phyloP scores from a whole-genome alignment of 2,888 invertebrate genomes.

The Campoplex nolae region DNA sequence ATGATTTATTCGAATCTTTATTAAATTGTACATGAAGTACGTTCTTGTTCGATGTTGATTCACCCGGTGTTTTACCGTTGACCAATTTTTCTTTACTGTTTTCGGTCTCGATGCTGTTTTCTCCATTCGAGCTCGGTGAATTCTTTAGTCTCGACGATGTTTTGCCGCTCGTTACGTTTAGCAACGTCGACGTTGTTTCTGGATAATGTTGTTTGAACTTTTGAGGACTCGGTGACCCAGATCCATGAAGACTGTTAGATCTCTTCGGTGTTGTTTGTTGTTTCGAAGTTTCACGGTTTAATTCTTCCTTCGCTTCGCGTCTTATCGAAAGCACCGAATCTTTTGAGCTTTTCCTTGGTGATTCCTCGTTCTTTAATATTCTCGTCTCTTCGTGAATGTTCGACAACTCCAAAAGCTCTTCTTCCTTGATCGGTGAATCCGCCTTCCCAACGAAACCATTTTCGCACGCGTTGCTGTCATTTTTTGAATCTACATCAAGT shows the following conservation, averaged over 20 bases:
- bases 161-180: slow-evolving; percentile 65
- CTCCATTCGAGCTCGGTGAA: slow-evolving; percentile 43
- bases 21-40: slow-evolving; percentile 82
- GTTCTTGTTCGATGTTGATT: slow-evolving; percentile 68
- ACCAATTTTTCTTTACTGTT: slow-evolving; percentile 76
- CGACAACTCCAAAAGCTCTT: not conserved
- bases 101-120: slow-evolving; percentile 50
- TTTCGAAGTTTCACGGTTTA: slow-evolving; percentile 25
- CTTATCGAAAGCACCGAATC: slow-evolving; percentile 71
- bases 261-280: slow-evolving; percentile 71
- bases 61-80: slow-evolving; percentile 76
- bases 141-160: slow-evolving; percentile 64
- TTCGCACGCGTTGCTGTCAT: not conserved
- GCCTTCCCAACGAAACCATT: not conserved
- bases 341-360: slow-evolving; percentile 43
- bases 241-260: slow-evolving; percentile 74
- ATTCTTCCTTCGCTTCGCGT: slow-evolving; percentile 74
- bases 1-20: slow-evolving; percentile 73
- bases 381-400: slow-evolving; percentile 39
- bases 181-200: slow-evolving; percentile 69
- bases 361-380: slow-evolving; percentile 39
- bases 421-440: not conserved
- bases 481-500: slow-evolving; percentile 2
- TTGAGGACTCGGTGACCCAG: slow-evolving; percentile 69
- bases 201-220: slow-evolving; percentile 70